Evolutionary conservation across 2,797 vertebrate species (phyloP).

Genomic region (Centroberyx gerrardi): DNA sequence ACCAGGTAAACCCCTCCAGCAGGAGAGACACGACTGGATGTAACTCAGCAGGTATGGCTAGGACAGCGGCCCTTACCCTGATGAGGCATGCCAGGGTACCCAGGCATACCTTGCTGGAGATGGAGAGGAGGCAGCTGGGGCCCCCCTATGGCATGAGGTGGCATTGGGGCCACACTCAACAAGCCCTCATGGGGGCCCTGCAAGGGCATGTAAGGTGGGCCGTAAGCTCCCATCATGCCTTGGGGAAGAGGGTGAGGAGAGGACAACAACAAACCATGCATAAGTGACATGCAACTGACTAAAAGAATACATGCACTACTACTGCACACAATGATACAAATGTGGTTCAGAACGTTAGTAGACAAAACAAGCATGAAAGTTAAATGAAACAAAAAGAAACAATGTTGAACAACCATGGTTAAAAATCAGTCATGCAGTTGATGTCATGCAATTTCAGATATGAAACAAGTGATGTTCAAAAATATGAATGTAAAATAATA

Average conservation of each 20-base stretch:
- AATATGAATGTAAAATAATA: slow-evolving; percentile 32
- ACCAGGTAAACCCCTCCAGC: slow-evolving; percentile 84
- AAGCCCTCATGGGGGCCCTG: slow-evolving; percentile 99
- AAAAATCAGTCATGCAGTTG: slow-evolving; percentile 74
- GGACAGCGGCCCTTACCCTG: slow-evolving; percentile 93
- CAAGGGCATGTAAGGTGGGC: slow-evolving; percentile 97
- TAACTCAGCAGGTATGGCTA: slow-evolving; percentile 83
- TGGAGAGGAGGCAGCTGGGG: slow-evolving; percentile 88
- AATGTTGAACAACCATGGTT: slow-evolving; percentile 40
- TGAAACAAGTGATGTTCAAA: slow-evolving; percentile 41
- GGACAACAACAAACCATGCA: slow-evolving; percentile 97
- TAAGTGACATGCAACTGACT: slow-evolving; percentile 96
- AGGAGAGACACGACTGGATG: slow-evolving; percentile 84
- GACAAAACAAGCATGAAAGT: slow-evolving; percentile 62
- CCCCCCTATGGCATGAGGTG: slow-evolving; percentile 96
- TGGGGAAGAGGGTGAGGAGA: slow-evolving; percentile 85
- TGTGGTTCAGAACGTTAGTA: slow-evolving; percentile 70
- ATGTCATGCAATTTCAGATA: slow-evolving; percentile 69
- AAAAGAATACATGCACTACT: slow-evolving; percentile 85
- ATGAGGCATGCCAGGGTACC: slow-evolving; percentile 95
- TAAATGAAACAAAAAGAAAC: slow-evolving; percentile 52
- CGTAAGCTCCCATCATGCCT: slow-evolving; percentile 99
- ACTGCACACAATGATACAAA: slow-evolving; percentile 69
- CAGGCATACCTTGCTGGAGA: slow-evolving; percentile 95
- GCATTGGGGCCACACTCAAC: slow-evolving; percentile 98